phyloP scores from a whole-genome alignment of 1,140 invertebrate species.

The Goniozus legneri region DNA sequence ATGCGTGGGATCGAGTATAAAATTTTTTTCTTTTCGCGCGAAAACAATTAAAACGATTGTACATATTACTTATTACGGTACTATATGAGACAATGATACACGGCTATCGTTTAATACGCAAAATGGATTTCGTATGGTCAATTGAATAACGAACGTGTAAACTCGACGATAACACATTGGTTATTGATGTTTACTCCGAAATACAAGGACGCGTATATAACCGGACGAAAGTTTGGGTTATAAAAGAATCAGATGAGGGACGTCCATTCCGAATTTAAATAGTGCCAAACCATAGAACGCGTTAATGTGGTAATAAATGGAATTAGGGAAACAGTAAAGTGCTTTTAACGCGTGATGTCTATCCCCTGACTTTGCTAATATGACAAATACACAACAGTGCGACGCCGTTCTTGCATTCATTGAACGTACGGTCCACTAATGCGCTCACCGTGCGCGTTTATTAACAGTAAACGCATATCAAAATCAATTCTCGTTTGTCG shows the following conservation, averaged over 20 bases:
- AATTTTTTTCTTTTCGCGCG: background rate
- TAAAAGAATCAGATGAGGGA: conserved; percentile 12
- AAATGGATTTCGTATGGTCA: too few relatives aligned
- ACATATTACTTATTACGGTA: too few relatives aligned
- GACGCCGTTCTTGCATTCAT: conserved; percentile 43
- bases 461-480: conserved; percentile 51
- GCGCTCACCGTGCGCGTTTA: conserved; percentile 32
- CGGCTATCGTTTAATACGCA: too few relatives aligned
- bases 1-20: too few relatives aligned
- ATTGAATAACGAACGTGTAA: too few relatives aligned
- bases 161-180: conserved; percentile 24
- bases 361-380: conserved; percentile 44
- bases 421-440: conserved; percentile 43
- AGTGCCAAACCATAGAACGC: conserved; percentile 19
- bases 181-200: conserved; percentile 24
- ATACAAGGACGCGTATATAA: conserved; percentile 17
- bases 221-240: conserved; percentile 4
- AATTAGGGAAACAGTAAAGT: conserved; percentile 49
- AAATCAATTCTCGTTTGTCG: conserved; percentile 53
- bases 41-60: too few relatives aligned
- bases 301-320: conserved; percentile 40
- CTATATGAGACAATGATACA: too few relatives aligned
- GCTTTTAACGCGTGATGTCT: conserved; percentile 46
- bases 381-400: conserved; percentile 37
- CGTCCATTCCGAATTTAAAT: conserved; percentile 25